These are phyloP conservation scores for Drosophila mulleri DNA, from an alignment of 2,888 invertebrate species.

Conservation along the genomic window DNA sequence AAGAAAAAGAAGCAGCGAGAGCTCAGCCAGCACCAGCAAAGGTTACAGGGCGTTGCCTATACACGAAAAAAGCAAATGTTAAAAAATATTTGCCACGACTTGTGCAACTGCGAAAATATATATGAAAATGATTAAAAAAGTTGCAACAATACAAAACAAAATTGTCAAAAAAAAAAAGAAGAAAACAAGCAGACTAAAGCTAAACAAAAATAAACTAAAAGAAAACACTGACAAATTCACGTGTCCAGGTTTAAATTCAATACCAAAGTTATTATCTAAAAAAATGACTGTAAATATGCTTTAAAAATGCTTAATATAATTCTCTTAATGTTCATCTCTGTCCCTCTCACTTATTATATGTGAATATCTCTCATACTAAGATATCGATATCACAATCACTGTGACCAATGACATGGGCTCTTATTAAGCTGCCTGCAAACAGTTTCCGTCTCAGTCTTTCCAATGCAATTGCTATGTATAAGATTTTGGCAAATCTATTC, in stretches of 20 bases:
- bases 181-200: slow-evolving; percentile 2
- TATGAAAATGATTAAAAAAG: slow-evolving; percentile 79
- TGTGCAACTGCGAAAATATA: slow-evolving; percentile 51
- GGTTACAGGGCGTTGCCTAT: slow-evolving; percentile 64
- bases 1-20: slow-evolving; percentile 59
- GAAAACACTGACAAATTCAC: neutral
- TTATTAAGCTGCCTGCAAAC: neutral
- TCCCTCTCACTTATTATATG: neutral
- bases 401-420: neutral
- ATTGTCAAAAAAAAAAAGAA: slow-evolving; percentile 61
- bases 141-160: slow-evolving; percentile 72
- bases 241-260: neutral
- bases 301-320: too few species aligned
- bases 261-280: neutral
- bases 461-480: neutral
- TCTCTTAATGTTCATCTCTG: too few species aligned
- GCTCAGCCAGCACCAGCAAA: slow-evolving; percentile 38
- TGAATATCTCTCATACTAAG: neutral
- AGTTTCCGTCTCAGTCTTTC: neutral
- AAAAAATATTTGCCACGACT: slow-evolving; percentile 36
- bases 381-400: neutral
- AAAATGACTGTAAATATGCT: too few species aligned
- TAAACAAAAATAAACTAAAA: slow-evolving; percentile 1
- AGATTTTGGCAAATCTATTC: neutral
- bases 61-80: slow-evolving; percentile 7